Conservation (phyloP, 2,888 invertebrate genomes). For the Trachelus stipa region DNA sequence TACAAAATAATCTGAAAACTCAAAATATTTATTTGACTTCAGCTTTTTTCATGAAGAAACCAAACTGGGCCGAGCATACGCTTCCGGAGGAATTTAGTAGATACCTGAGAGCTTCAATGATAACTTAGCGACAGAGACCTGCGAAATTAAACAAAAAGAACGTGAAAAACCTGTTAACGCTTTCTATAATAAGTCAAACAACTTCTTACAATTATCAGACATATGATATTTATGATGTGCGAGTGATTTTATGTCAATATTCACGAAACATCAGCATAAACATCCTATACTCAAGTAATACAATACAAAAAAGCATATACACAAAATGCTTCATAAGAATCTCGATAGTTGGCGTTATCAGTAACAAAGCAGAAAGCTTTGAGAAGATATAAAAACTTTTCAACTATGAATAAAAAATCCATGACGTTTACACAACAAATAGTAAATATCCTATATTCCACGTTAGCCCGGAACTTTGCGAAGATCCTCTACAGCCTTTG, state of each 20-base stretch:
- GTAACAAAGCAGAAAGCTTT: not conserved
- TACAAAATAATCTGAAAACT: not conserved
- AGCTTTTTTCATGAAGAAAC: not conserved
- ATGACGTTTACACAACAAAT: not conserved
- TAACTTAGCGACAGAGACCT: not conserved
- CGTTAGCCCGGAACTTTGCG: not conserved
- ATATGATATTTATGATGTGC: not conserved
- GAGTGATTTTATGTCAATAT: not conserved
- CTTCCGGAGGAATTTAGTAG: not conserved
- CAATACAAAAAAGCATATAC: not conserved
- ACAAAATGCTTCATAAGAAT: not conserved
- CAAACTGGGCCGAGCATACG: not conserved
- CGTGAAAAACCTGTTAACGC: not conserved
- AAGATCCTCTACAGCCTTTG: not conserved
- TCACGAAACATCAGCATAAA: not conserved
- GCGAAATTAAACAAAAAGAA: not conserved
- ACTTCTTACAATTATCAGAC: not conserved
- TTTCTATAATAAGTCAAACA: not conserved
- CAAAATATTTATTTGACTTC: not conserved
- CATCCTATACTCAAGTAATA: not conserved
- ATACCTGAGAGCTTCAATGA: not conserved
- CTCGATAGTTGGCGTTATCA: not conserved
- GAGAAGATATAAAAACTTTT: not conserved
- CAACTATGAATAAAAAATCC: not conserved
- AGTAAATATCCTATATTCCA: not conserved